Evolutionary conservation across 2,113 vertebrate species (phyloP).

Genomic region (Fulica atra): DNA sequence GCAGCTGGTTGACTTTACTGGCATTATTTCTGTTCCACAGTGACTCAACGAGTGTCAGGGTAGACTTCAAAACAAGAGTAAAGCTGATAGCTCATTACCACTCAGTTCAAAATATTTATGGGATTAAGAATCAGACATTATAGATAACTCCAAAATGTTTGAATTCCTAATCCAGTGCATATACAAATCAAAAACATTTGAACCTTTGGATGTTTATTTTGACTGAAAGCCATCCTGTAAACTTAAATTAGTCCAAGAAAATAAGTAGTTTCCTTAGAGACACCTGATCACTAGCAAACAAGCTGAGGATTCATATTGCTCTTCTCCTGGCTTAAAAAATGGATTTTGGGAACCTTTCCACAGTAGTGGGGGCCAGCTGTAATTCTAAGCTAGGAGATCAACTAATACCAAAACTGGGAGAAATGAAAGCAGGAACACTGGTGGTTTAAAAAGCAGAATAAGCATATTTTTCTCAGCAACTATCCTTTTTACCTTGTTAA

Average conservation of each 20-base stretch:
- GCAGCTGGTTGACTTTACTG: not conserved
- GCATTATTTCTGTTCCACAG: not conserved
- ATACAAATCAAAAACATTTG: not conserved
- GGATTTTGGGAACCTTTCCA: not conserved
- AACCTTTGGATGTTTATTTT: not conserved
- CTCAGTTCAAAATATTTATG: not conserved
- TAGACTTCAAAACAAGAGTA: not conserved
- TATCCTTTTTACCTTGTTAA: not conserved
- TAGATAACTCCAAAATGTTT: not conserved
- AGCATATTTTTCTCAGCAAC: not conserved
- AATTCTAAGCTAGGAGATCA: not conserved
- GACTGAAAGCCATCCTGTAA: not conserved
- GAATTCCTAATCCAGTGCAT: not conserved
- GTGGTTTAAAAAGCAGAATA: conserved; percentile 2
- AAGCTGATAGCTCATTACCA: not conserved
- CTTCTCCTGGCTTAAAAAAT: not conserved
- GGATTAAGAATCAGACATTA: not conserved
- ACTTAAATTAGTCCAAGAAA: not conserved
- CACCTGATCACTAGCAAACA: not conserved
- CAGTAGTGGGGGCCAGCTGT: not conserved
- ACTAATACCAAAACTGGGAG: not conserved
- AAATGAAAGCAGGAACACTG: not conserved
- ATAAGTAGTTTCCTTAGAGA: not conserved
- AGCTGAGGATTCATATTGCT: not conserved
- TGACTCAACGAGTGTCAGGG: not conserved